Percentiles rank a stretch among this genome's conserved stretches.
Conservation (phyloP, 1,140 invertebrate genomes). For the Thaumatotibia leucotreta region DNA sequence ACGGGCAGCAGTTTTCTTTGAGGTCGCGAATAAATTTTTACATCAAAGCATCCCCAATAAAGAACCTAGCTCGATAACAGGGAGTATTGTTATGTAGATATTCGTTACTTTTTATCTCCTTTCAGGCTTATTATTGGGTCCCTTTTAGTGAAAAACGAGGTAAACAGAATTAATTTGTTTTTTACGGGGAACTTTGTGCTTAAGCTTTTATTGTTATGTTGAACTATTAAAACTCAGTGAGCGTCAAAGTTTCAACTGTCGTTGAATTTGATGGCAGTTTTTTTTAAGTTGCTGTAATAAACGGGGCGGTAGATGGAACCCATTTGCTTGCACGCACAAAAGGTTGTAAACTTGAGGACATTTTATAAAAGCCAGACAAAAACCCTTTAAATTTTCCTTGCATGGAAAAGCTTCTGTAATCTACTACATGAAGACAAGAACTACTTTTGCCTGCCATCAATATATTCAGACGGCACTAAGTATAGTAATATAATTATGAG, state of each 20-base stretch:
- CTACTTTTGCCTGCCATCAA: too few relatives aligned
- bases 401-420: too few relatives aligned
- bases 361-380: too few relatives aligned
- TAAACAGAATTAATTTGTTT: constrained; percentile 8
- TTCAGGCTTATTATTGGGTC: constrained; percentile 8
- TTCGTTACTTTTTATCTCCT: constrained; percentile 9
- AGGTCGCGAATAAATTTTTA: constrained; percentile 21
- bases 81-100: constrained; percentile 14
- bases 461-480: too few relatives aligned
- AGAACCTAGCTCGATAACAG: constrained; percentile 18
- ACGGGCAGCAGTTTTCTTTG: constrained; percentile 6
- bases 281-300: background rate
- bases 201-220: constrained; percentile 8
- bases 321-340: background rate
- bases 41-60: constrained; percentile 17
- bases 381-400: too few relatives aligned
- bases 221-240: background rate
- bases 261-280: background rate
- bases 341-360: too few relatives aligned
- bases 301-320: background rate
- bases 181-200: background rate
- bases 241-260: background rate
- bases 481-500: too few relatives aligned
- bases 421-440: too few relatives aligned
- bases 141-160: background rate